Evolutionary conservation across 1,140 invertebrate genomes (phyloP).

Genomic region (Diachasma alloeum): DNA sequence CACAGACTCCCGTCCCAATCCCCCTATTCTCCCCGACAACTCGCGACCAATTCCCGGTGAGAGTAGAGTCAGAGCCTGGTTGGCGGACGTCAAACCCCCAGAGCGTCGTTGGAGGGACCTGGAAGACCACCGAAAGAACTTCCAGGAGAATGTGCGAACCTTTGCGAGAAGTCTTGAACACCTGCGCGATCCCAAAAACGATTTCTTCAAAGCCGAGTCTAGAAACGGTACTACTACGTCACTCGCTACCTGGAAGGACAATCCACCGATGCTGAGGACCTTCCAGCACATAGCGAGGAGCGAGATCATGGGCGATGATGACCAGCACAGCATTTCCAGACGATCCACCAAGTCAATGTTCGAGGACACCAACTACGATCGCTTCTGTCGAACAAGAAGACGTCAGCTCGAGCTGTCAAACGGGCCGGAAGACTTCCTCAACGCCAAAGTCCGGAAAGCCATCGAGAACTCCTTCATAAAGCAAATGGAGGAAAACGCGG

Average conservation of each 20-base stretch:
- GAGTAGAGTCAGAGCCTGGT: constrained; percentile 79
- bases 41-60: constrained; percentile 64
- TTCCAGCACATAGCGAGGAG: constrained; percentile 52
- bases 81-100: constrained; percentile 73
- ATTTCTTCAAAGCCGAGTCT: constrained; percentile 34
- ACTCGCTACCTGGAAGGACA: constrained; percentile 45
- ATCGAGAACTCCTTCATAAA: constrained; percentile 62
- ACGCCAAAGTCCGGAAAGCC: constrained; percentile 52
- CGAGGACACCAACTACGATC: constrained; percentile 46
- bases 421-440: constrained; percentile 34
- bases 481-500: constrained; percentile 54
- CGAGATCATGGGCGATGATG: constrained; percentile 53
- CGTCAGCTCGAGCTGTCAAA: constrained; percentile 8
- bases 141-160: constrained; percentile 45
- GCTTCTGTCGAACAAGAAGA: constrained; percentile 32
- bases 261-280: constrained; percentile 46
- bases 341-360: constrained; percentile 57
- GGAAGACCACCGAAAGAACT: constrained; percentile 42
- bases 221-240: background rate
- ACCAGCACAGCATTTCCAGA: constrained; percentile 45
- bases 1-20: constrained; percentile 46
- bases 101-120: constrained; percentile 49
- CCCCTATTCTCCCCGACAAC: constrained; percentile 33
- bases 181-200: constrained; percentile 46
- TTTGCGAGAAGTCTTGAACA: constrained; percentile 49